Conservation (phyloP, 1,140 invertebrate genomes). For the Bilobella aurantiaca region DNA sequence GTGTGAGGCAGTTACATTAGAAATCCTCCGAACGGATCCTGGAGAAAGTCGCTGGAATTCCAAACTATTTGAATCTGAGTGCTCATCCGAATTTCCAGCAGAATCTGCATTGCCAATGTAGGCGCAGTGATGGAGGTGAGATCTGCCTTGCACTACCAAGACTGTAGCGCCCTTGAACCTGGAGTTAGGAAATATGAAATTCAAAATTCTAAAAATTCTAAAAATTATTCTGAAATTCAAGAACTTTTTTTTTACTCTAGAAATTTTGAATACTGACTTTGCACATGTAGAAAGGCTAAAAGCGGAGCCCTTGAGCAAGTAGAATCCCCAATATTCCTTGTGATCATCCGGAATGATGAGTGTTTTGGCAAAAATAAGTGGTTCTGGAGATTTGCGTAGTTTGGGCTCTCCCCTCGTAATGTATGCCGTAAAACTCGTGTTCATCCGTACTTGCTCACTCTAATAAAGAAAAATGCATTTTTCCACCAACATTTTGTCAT, state of each 20-base stretch:
- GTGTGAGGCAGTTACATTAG: not conserved
- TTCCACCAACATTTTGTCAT: not conserved
- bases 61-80: conserved; percentile 25
- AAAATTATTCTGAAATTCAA: no score
- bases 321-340: conserved; percentile 75
- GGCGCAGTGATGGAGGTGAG: conserved; percentile 63
- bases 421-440: conserved; percentile 65
- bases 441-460: conserved; percentile 57
- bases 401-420: conserved; percentile 51
- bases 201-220: no score
- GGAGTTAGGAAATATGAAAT: not conserved
- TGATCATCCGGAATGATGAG: conserved; percentile 61
- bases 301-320: conserved; percentile 59
- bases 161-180: conserved; percentile 7
- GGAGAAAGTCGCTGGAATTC: not conserved
- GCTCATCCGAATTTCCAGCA: conserved; percentile 29
- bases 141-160: conserved; percentile 53
- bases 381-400: conserved; percentile 46
- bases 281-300: conserved; percentile 63
- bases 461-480: conserved; percentile 38
- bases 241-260: not conserved
- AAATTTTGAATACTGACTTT: conserved; percentile 43
- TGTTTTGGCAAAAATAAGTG: conserved; percentile 56
- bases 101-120: conserved; percentile 59
- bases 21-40: not conserved